Conservation (phyloP, 2,797 vertebrate genomes). For the Notoglanidium macrostoma region DNA sequence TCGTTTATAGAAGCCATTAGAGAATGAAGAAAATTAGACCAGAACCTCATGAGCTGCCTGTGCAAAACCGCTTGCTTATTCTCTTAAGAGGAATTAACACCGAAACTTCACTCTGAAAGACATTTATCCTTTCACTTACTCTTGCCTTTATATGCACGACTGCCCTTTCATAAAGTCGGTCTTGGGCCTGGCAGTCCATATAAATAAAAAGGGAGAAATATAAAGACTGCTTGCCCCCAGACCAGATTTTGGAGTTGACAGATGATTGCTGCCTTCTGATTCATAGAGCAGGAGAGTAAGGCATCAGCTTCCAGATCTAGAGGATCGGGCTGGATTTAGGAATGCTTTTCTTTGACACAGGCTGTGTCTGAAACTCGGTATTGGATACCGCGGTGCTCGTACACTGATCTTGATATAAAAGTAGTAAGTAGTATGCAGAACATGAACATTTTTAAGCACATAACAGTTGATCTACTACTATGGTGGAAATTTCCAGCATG, state of each 20-base stretch:
- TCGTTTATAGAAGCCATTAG: constrained; percentile 1
- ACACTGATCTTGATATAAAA: too few relatives aligned
- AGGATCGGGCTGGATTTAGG: constrained; percentile 59
- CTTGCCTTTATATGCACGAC: constrained; percentile 61
- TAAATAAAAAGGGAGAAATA: constrained; percentile 66
- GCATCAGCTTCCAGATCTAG: constrained; percentile 59
- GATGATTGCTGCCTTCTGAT: constrained; percentile 66
- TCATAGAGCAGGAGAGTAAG: constrained; percentile 63
- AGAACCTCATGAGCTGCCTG: not conserved
- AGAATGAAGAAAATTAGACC: not conserved
- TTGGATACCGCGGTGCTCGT: too few relatives aligned
- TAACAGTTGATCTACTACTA: too few relatives aligned
- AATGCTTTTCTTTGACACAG: constrained; percentile 56
- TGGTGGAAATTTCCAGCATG: too few relatives aligned
- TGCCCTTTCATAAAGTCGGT: constrained; percentile 60
- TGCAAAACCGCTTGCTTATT: constrained; percentile 54
- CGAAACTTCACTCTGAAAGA: constrained; percentile 56
- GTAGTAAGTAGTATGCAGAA: too few relatives aligned
- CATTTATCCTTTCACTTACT: constrained; percentile 68
- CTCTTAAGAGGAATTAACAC: constrained; percentile 42
- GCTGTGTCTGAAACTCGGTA: too few relatives aligned
- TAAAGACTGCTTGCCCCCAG: constrained; percentile 57
- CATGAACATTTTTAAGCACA: too few relatives aligned
- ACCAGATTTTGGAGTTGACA: constrained; percentile 58
- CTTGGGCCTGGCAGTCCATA: constrained; percentile 39